These are phyloP conservation scores for Spermophilus dauricus DNA, from an alignment of 2,113 vertebrate species.

Conservation along the genomic window DNA sequence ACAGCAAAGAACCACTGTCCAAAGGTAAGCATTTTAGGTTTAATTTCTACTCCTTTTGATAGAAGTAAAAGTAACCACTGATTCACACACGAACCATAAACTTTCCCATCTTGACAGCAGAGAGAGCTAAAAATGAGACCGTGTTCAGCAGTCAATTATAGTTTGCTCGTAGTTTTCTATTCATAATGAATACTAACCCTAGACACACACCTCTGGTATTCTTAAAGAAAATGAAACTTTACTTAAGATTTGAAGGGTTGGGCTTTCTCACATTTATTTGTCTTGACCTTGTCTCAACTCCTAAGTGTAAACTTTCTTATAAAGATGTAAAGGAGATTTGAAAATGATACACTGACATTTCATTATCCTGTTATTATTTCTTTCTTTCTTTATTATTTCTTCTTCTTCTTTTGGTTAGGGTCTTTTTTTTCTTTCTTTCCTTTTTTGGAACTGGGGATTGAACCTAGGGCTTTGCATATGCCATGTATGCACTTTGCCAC, in stretches of 20 bases:
- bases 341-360: background rate
- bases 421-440: too few species aligned
- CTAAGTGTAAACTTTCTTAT: background rate
- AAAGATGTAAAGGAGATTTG: background rate
- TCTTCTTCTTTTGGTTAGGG: too few species aligned
- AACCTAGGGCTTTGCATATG: too few species aligned
- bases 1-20: background rate
- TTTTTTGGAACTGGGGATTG: too few species aligned
- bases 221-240: background rate
- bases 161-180: background rate
- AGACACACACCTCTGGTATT: background rate
- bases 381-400: too few species aligned
- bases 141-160: background rate
- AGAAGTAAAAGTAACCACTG: background rate
- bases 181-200: background rate
- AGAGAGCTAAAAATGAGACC: background rate
- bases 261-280: background rate
- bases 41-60: background rate
- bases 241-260: background rate
- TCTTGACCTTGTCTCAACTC: background rate
- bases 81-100: background rate
- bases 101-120: background rate
- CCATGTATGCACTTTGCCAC: accelerated
- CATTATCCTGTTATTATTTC: background rate
- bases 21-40: background rate